phyloP scores from a whole-genome alignment of 2,797 vertebrate genomes.

The Echeneis naucrates region DNA sequence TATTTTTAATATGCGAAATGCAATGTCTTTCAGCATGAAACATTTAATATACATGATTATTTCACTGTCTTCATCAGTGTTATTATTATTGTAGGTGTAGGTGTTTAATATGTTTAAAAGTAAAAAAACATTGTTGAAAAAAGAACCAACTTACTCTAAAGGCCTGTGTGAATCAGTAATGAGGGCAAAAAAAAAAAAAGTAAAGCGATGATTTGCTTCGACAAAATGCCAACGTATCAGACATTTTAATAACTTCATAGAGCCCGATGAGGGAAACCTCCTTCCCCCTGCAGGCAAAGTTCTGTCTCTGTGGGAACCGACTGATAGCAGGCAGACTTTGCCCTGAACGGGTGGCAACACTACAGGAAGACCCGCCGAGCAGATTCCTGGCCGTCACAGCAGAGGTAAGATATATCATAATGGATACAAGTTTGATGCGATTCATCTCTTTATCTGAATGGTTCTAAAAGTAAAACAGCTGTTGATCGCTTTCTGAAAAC shows the following conservation, averaged over 20 bases:
- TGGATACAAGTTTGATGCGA: constrained; percentile 14
- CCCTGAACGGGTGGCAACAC: constrained; percentile 56
- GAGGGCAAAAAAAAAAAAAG: constrained; percentile 23
- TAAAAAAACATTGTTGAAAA: too few relatives aligned
- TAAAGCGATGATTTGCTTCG: constrained; percentile 39
- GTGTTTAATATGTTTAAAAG: too few relatives aligned
- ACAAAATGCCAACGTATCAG: constrained; percentile 38
- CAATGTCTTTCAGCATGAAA: too few relatives aligned
- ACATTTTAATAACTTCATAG: constrained; percentile 62
- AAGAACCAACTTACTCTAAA: too few relatives aligned
- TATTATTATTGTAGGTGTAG: too few relatives aligned
- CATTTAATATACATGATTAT: too few relatives aligned
- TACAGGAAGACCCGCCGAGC: constrained; percentile 66
- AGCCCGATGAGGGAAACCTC: constrained; percentile 70
- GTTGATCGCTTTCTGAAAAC: constrained; percentile 22
- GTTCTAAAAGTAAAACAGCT: constrained; percentile 21
- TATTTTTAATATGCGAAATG: too few relatives aligned
- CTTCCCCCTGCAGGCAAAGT: constrained; percentile 59
- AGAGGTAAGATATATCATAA: constrained; percentile 68
- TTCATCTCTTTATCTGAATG: constrained; percentile 39
- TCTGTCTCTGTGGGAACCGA: constrained; percentile 68
- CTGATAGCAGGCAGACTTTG: constrained; percentile 83
- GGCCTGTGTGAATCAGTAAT: constrained; percentile 20
- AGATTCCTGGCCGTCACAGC: constrained; percentile 38
- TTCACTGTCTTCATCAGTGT: too few relatives aligned